Evolutionary conservation across 2,113 vertebrate species (phyloP).

Genomic region (Mesoclemmys tuberculata): DNA sequence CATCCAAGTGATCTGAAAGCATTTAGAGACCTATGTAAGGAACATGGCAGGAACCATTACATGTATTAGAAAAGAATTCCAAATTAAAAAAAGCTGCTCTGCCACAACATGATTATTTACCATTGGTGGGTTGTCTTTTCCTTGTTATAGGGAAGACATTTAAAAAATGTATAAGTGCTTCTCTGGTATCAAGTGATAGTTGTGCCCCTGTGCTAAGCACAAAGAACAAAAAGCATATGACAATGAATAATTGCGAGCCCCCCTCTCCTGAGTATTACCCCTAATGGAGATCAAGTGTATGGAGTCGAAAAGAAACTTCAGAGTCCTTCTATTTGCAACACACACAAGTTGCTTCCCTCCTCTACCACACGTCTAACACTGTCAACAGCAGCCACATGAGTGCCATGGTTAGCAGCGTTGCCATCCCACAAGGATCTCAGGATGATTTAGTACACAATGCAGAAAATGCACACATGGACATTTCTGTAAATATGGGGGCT

Average conservation of each 20-base stretch:
- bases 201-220: constrained; percentile 2
- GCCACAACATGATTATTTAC: background rate
- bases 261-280: background rate
- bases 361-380: constrained; percentile 11
- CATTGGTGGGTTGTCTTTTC: background rate
- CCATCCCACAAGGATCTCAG: constrained; percentile 1
- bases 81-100: background rate
- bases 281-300: background rate
- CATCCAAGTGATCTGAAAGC: background rate
- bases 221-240: constrained; percentile 22
- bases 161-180: background rate
- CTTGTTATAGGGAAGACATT: constrained; percentile 15
- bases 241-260: background rate
- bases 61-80: constrained; percentile 36
- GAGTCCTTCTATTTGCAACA: background rate
- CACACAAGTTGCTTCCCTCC: constrained; percentile 9
- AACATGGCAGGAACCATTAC: background rate
- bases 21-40: background rate
- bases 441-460: constrained; percentile 19
- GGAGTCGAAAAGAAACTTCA: background rate
- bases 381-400: constrained; percentile 37
- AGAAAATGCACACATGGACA: constrained; percentile 1
- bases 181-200: background rate
- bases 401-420: background rate
- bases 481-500: constrained; percentile 40